phyloP scores from a whole-genome alignment of 2,888 invertebrate genomes.

The Chesias legatella region DNA sequence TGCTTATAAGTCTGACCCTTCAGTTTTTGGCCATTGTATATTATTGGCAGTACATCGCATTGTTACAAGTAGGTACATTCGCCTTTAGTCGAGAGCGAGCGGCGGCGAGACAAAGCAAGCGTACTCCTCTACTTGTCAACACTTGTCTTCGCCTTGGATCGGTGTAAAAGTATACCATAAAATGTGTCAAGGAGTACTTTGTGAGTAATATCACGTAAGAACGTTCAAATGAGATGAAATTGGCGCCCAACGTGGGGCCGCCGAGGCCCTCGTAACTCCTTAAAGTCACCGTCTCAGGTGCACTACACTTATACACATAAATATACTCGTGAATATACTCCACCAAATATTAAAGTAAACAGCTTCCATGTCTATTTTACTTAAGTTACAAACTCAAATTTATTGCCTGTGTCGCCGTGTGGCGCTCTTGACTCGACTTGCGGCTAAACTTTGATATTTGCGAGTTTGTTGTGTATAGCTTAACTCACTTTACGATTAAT shows the following conservation, averaged over 20 bases:
- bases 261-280: slow-evolving; percentile 45
- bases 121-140: not conserved
- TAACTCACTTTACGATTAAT: slow-evolving; percentile 22
- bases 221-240: slow-evolving; percentile 58
- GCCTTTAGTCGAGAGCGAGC: too few relatives aligned
- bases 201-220: slow-evolving; percentile 56
- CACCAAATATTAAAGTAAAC: slow-evolving; percentile 56
- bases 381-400: slow-evolving; percentile 54
- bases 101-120: not conserved
- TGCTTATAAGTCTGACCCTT: too few relatives aligned
- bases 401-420: slow-evolving; percentile 41
- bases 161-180: slow-evolving; percentile 11
- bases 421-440: slow-evolving; percentile 30
- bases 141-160: not conserved
- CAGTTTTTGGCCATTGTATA: too few relatives aligned
- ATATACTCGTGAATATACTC: slow-evolving; percentile 63
- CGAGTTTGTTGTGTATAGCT: slow-evolving; percentile 23
- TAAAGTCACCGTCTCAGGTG: slow-evolving; percentile 62
- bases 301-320: slow-evolving; percentile 61
- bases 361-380: slow-evolving; percentile 61
- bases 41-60: too few relatives aligned
- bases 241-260: slow-evolving; percentile 49
- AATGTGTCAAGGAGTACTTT: slow-evolving; percentile 16
- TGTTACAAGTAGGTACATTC: not conserved
- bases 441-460: slow-evolving; percentile 42